Evolutionary conservation across 2,113 vertebrate genomes (phyloP).

Genomic region (Bostrychus sinensis): DNA sequence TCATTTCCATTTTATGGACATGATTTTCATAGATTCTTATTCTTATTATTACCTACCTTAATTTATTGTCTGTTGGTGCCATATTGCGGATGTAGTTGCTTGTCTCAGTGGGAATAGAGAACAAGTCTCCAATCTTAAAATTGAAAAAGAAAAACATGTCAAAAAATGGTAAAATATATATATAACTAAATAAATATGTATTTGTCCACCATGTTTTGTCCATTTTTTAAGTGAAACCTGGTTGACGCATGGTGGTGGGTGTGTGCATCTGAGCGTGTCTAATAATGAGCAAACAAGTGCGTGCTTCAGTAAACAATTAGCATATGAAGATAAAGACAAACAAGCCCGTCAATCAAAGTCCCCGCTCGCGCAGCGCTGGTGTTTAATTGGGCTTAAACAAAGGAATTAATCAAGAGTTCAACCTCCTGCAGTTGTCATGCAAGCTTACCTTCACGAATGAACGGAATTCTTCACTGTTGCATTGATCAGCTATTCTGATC

Average conservation of each 20-base stretch:
- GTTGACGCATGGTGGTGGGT: not conserved
- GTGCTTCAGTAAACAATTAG: conserved; percentile 3
- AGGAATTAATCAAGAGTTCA: not conserved
- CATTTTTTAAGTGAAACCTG: not conserved
- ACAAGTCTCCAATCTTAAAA: too few species aligned
- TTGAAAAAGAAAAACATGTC: too few species aligned
- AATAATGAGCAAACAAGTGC: conserved; percentile 4
- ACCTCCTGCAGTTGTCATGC: not conserved
- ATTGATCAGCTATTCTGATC: too few species aligned
- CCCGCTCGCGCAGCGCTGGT: not conserved
- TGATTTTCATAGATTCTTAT: too few species aligned
- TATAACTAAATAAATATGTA: too few species aligned
- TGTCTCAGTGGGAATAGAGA: too few species aligned
- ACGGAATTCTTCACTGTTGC: too few species aligned
- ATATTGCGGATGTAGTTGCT: too few species aligned
- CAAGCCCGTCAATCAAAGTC: conserved; percentile 2
- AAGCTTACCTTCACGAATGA: not conserved
- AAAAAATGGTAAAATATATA: too few species aligned
- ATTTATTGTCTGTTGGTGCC: too few species aligned
- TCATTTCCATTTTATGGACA: not conserved
- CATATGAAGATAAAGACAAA: not conserved
- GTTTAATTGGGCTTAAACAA: conserved; percentile 1
- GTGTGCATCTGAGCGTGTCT: not conserved
- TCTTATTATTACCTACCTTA: too few species aligned
- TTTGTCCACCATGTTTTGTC: not conserved